Evolutionary conservation across 53 echinoderm and acorn worm genomes (phyloP), one percentile per base, ranked within the genome.

Genomic region (Apostichopus leukothele): DNA sequence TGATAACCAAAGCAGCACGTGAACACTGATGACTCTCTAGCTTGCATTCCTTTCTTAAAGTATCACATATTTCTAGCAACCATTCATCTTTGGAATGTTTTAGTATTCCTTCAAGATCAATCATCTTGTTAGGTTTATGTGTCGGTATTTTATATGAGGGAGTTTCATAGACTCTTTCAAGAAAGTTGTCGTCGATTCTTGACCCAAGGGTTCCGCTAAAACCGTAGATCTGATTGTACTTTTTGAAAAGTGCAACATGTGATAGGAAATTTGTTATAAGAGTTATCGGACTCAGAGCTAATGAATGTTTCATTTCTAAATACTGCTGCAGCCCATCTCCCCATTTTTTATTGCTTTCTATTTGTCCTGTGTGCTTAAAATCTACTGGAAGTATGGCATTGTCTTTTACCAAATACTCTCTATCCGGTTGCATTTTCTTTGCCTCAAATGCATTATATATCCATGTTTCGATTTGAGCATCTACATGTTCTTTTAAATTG

Each of bases 281-380:
- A 14, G 19, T 12, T 14, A 74, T 74, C 13, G 19, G 74, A 74
- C 74, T 74, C 13, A 74, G 13, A 23, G 23, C 23, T n/a, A 74
- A 23, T n/a, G 19, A 23, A 12, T 74, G 74, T 74, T 74, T 74
- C 74, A 74, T 74, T 74, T 74, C 74, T 20, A 74, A 23, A 12
- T 4, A 74, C 74, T 74, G 74, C 23, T 74, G 74, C 8, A 74
- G 23, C 23, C 74, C 74, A 23, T 74, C 74, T 9, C 74, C 74
- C 74, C 74, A 74, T 23, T 74, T 74, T 74, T 74, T 74, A 74
- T 74, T 74, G 19, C 19, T n/a, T 23, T 74, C 74, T n/a, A 74
- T 23, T 14, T 10, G 7, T 74, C 74, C 74, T 9, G 74, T 74
- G 19, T n/a, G 23, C 23, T 23, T 74, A 23, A 74, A 74, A 23